Percentiles rank a stretch among this genome's conserved stretches.
phyloP scores from a whole-genome alignment of 1,140 invertebrate species.

The Schlechtendalia chinensis region DNA sequence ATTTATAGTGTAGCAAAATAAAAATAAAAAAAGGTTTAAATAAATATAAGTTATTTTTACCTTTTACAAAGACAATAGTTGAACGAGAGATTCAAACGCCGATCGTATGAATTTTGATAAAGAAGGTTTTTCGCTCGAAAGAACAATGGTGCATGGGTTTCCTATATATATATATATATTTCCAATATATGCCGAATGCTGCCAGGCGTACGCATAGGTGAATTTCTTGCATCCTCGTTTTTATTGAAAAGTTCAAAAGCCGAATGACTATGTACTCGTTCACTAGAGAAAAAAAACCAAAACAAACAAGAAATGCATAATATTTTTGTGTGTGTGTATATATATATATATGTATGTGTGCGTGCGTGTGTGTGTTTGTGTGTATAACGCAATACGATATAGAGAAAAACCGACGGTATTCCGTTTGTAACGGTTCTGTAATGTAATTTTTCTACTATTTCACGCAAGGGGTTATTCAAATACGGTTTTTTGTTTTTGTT shows the following conservation, averaged over 20 bases:
- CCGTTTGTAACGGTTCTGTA: not conserved
- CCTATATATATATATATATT: not conserved
- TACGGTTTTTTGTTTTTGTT: not conserved
- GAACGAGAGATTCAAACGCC: not conserved
- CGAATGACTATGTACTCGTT: conserved; percentile 4
- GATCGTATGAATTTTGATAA: not conserved
- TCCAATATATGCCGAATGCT: conserved; percentile 18
- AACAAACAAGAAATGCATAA: not conserved
- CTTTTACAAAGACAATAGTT: conserved; percentile 27
- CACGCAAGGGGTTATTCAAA: conserved; percentile 26
- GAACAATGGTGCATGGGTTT: not conserved
- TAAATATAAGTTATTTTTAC: conserved; percentile 3
- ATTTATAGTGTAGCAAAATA: not conserved
- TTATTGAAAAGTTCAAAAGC: conserved; percentile 49
- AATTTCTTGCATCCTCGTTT: conserved; percentile 11
- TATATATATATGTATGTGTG: not conserved
- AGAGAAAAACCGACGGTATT: not conserved
- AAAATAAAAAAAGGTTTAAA: not conserved
- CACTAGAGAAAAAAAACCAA: not conserved
- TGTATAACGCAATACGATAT: not conserved
- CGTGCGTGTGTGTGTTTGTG: not conserved
- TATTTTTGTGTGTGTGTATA: not conserved
- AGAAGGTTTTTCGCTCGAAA: not conserved
- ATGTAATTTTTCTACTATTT: conserved; percentile 32
- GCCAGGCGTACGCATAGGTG: not conserved